Base-by-base conservation (phyloP, 2,113 vertebrate genomes). In the Oxyura jamaicensis region DNA sequence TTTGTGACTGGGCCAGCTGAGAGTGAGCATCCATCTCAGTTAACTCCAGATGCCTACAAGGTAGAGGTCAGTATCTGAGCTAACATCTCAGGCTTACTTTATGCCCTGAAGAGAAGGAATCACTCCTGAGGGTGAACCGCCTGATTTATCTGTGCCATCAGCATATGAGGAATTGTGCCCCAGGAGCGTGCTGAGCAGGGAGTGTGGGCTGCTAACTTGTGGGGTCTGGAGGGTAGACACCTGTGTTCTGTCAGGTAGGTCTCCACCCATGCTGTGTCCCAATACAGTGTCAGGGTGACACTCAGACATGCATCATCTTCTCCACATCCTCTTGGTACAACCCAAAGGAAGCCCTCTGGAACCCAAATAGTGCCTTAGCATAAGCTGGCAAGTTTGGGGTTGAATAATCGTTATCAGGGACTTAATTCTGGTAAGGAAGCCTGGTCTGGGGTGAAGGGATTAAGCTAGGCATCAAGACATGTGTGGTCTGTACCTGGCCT, bases 1-100 rank as follows among this genome's bases (percentile, higher is more conserved):
- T 55, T 5, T 42, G 3, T 5, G 33, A 19, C 15, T 16, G 53
- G 21, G 21, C 22, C 39, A 0, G 0, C 7, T 19, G 46, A 56
- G 44, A 42, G 14, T 4, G 5, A 65, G 41, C 23, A 67, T 6
- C 36, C 31, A 23, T 10, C 66, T 59, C 42, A 0, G 15, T 58
- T 28, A 63, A 50, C 62, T 41, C 60, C 26, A 63, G 44, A 7
- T 74, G 21, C 29, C 52, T 31, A 2, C 10, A 20, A 39, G 35
- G 68, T 5, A 39, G 31, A 67, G 56, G 15, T 31, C 28, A 21
- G 15, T 10, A 59, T 26, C 66, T 63, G 56, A 79, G 28, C 11
- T 72, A 50, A 44, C 31, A 75, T 63, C 41, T 94, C 59, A 22
- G 20, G 29, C 46, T 62, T 56, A 10, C 10, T 35, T 53, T 56